Percentiles rank a stretch among this genome's conserved stretches.
Conservation (phyloP, 2,888 invertebrate genomes). For the Schizotus pectinicornis region DNA sequence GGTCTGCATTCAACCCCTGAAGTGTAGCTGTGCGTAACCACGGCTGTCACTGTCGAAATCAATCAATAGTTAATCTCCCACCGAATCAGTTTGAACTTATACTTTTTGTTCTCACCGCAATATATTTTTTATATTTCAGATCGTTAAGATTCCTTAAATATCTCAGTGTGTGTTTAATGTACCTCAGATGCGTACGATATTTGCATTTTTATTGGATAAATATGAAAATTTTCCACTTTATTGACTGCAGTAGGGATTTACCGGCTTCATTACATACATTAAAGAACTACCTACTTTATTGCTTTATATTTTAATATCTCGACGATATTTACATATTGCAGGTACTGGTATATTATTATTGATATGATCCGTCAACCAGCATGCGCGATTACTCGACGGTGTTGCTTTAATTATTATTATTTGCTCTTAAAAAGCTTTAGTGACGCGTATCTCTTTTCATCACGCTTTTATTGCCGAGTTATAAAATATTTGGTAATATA, state of each 20-base stretch:
- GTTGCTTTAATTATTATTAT: too few relatives aligned
- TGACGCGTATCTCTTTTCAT: too few relatives aligned
- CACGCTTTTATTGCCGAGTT: not conserved
- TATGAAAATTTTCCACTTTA: conserved; percentile 30
- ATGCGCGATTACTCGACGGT: too few relatives aligned
- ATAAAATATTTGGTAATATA: not conserved
- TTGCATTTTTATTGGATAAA: conserved; percentile 32
- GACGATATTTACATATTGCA: conserved; percentile 13
- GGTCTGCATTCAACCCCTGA: conserved; percentile 3
- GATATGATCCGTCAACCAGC: too few relatives aligned
- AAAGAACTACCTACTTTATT: conserved; percentile 27
- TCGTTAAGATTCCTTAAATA: conserved; percentile 29
- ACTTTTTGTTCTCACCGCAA: conserved; percentile 7
- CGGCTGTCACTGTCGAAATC: conserved; percentile 22
- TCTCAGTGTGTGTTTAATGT: conserved; percentile 32
- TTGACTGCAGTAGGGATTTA: conserved; percentile 29
- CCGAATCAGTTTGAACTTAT: too few relatives aligned
- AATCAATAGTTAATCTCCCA: conserved; percentile 7
- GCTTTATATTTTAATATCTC: conserved; percentile 22
- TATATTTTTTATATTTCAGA: conserved; percentile 20
- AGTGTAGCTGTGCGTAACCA: conserved; percentile 12
- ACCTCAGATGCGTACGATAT: conserved; percentile 31
- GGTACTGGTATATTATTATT: not conserved
- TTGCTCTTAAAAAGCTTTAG: too few relatives aligned
- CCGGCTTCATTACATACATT: conserved; percentile 27